Evolutionary conservation across 2,797 vertebrate genomes (phyloP), one percentile per base, ranked within the genome.

Genomic region (Sternotherus odoratus): DNA sequence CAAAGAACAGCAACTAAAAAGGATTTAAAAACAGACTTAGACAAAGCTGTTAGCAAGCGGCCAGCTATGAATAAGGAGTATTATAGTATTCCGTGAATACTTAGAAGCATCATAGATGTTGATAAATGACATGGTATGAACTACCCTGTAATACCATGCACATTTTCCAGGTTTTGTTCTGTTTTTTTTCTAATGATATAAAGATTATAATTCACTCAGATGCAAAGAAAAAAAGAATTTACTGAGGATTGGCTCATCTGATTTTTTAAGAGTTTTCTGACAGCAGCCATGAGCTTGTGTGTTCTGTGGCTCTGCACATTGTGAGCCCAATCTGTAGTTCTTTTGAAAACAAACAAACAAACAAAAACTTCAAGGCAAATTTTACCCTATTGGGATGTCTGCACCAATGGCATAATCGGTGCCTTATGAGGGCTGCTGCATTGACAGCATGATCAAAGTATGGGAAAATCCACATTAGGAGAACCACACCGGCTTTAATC

Each of bases 81-180:
- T 74, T 77, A 1, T 84, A 90, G 72, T 83, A 56, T 39, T 86
- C 43, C 17, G 88, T 82, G 96, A 92, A 85, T 95, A 93, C 92
- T 95, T 92, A 74, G 78, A 92, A 23, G 82, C 46, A 39, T 88
- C 93, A 36, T 92, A 48, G 46, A 30, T 86, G 3, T 85, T 92
- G 90, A 86, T 95, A 90, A 74, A 57, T 89, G 77, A 23, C 33
- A 16, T 88, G 56, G 82, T 77, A 92, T 12, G 53, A 79, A 80
- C 43, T 79, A 15, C 33, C 78, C 19, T 56, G 16, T 77, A 49
- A 49, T 49, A 12, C 48, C 48, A 49, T 49, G 48, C 48, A 77
- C 33, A 19, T 13, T 69, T 92, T 89, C 54, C 79, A 89, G 30
- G 23, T 95, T 92, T 85, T 92, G 50, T 1, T 82, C 66, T 77